Conservation (phyloP, 2,113 vertebrate species). For the Ptilonorhynchus violaceus region DNA sequence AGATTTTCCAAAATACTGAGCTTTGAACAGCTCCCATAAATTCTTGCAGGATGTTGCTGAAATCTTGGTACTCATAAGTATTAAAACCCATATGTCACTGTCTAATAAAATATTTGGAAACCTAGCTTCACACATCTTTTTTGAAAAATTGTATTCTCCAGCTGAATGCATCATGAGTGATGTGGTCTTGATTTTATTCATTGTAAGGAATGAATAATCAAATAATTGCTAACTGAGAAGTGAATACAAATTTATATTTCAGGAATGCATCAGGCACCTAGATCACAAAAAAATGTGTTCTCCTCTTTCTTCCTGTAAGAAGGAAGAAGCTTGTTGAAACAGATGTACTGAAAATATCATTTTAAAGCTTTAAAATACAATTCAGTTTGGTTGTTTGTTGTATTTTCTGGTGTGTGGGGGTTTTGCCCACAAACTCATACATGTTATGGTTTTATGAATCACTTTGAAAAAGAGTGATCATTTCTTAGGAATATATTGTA, state of each 20-base stretch:
- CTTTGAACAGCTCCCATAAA: background rate
- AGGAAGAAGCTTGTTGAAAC: background rate
- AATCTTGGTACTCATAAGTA: background rate
- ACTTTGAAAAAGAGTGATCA: background rate
- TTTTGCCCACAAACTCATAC: fast-evolving
- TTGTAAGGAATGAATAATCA: background rate
- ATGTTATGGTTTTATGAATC: background rate
- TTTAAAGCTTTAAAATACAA: background rate
- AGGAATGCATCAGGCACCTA: background rate
- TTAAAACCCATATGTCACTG: background rate
- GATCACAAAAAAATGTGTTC: background rate
- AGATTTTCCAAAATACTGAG: background rate
- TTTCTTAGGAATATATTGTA: background rate
- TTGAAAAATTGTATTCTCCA: background rate
- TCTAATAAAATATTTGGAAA: background rate
- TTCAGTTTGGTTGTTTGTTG: background rate
- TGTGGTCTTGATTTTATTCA: background rate
- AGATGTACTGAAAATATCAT: background rate
- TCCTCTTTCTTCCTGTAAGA: background rate
- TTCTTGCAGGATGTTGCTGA: background rate
- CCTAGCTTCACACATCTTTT: background rate
- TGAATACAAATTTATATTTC: background rate
- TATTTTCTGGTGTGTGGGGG: fast-evolving
- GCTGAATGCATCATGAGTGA: background rate
- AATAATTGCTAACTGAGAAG: background rate